phyloP scores from a whole-genome alignment of 2,888 invertebrate genomes.

The Graphium colonna region DNA sequence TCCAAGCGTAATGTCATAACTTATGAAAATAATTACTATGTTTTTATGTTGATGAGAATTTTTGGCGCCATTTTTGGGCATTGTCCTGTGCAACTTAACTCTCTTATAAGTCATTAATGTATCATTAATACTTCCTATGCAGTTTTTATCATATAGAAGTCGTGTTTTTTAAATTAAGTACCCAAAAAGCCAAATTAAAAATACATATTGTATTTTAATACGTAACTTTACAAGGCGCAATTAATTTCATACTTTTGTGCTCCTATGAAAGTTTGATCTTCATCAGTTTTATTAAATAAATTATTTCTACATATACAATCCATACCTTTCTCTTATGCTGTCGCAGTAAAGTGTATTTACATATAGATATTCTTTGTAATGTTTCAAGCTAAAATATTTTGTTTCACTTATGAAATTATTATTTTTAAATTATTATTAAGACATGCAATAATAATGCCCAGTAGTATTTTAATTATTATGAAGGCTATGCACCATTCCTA shows the following conservation, averaged over 20 bases:
- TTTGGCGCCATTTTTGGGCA: too few relatives aligned
- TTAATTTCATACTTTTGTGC: too few relatives aligned
- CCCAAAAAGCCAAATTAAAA: background rate
- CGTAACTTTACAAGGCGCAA: background rate
- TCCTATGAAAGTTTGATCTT: background rate
- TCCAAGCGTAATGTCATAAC: too few relatives aligned
- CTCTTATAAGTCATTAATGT: background rate
- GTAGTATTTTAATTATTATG: constrained; percentile 30
- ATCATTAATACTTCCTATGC: background rate
- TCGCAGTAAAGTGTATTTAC: too few relatives aligned
- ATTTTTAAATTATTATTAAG: background rate
- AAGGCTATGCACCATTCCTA: constrained; percentile 40
- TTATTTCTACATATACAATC: too few relatives aligned
- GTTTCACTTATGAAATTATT: background rate
- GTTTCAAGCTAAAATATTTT: background rate
- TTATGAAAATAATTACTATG: too few relatives aligned
- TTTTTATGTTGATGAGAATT: too few relatives aligned
- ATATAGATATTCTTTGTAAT: too few relatives aligned
- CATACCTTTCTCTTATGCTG: too few relatives aligned
- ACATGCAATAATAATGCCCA: constrained; percentile 20
- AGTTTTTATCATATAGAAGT: background rate
- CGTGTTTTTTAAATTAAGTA: background rate
- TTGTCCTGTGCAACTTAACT: background rate
- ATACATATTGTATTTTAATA: background rate
- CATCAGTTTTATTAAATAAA: too few relatives aligned